Evolutionary conservation across 2,113 vertebrate species (phyloP).

Genomic region (Cynopterus brachyotis): DNA sequence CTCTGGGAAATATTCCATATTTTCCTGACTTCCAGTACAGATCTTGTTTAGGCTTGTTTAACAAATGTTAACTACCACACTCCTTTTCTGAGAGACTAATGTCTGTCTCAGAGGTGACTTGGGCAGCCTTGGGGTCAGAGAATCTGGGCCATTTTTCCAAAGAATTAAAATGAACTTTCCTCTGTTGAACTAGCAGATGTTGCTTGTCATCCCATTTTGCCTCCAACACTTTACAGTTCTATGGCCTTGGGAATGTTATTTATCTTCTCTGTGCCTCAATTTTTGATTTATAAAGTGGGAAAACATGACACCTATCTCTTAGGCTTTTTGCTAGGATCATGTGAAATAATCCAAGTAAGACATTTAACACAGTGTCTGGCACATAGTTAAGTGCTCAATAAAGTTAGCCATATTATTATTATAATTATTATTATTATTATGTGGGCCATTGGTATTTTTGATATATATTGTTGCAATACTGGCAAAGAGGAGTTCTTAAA

Average conservation of each 20-base stretch:
- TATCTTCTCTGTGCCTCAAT: background rate
- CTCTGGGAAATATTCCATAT: background rate
- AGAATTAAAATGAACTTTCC: background rate
- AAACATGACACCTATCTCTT: background rate
- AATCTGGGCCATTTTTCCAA: background rate
- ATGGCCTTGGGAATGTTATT: background rate
- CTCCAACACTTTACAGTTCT: background rate
- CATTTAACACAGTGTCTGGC: background rate
- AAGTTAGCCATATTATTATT: background rate
- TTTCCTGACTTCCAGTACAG: background rate
- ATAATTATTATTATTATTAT: background rate
- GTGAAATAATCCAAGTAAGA: background rate
- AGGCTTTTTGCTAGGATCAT: background rate
- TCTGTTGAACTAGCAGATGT: background rate
- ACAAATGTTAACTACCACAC: background rate
- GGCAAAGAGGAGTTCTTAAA: conserved; percentile 35
- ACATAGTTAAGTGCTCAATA: background rate
- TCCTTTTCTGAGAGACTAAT: background rate
- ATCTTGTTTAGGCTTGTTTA: background rate
- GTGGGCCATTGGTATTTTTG: background rate
- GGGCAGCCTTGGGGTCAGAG: background rate
- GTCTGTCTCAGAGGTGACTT: background rate
- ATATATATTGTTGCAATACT: background rate
- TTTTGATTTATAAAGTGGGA: background rate
- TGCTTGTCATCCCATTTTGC: background rate